phyloP scores from a whole-genome alignment of 2,113 vertebrate genomes.

The Corythornis cristatus region DNA sequence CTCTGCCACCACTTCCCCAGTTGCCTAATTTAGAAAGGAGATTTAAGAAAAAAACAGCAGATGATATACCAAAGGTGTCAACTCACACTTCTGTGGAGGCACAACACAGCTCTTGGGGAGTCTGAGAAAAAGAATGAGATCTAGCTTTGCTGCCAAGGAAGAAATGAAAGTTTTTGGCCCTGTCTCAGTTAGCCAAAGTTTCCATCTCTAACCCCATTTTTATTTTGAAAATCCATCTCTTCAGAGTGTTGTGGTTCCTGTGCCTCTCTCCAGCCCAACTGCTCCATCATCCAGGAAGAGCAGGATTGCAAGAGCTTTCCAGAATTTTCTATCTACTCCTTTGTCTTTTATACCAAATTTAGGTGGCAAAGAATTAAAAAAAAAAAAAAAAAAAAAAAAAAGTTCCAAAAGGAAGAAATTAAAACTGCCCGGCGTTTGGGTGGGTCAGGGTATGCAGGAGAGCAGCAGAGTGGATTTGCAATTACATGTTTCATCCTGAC shows the following conservation, averaged over 20 bases:
- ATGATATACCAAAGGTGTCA: neutral
- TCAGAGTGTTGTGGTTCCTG: neutral
- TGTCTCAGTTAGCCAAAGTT: neutral
- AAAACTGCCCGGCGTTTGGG: neutral
- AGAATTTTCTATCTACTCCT: neutral
- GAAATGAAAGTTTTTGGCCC: neutral
- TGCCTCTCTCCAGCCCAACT: neutral
- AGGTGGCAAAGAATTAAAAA: neutral
- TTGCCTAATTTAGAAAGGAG: neutral
- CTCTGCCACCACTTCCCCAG: neutral
- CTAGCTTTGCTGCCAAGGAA: neutral
- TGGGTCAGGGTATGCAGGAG: neutral
- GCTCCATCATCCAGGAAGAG: neutral
- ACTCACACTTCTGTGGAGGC: fast-evolving
- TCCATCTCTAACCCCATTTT: neutral
- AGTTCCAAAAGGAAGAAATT: neutral
- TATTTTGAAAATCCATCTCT: neutral
- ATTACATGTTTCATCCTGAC: neutral
- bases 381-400: neutral
- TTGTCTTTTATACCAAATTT: neutral
- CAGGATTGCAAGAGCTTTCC: neutral
- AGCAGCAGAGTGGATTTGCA: neutral
- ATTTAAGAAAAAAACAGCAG: neutral
- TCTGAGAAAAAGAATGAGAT: neutral
- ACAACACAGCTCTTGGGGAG: fast-evolving